Conservation (phyloP, 35 echinoderm and acorn worm genomes). For the Antedon bifida region DNA sequence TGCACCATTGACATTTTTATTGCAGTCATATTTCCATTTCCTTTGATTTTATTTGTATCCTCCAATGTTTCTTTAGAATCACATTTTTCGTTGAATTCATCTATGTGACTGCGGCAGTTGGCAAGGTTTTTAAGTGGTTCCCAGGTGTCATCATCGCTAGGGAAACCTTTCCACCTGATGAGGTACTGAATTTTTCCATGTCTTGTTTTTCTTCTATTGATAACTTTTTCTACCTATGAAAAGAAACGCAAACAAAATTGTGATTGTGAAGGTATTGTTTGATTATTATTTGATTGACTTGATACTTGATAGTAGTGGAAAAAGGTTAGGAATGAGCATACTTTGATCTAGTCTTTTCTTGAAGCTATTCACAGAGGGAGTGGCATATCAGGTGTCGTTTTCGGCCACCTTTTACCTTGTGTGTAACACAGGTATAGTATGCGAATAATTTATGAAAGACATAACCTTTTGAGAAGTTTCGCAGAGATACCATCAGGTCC, state of each 20-base stretch:
- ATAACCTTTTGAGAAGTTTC: too few relatives aligned
- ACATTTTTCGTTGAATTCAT: constrained; percentile 46
- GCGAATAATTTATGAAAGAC: too few relatives aligned
- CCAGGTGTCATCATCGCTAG: constrained; percentile 81
- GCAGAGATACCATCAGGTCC: too few relatives aligned
- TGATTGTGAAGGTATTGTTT: too few relatives aligned
- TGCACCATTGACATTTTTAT: too few relatives aligned
- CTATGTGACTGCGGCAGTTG: constrained; percentile 50
- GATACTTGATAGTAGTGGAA: background rate
- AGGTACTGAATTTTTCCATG: constrained; percentile 81
- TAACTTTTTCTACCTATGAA: constrained; percentile 54
- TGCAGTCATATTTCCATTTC: too few relatives aligned
- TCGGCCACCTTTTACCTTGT: too few relatives aligned
- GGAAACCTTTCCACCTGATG: constrained; percentile 83
- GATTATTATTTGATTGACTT: too few relatives aligned
- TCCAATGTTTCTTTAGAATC: constrained; percentile 10
- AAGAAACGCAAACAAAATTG: constrained; percentile 15
- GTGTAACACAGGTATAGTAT: too few relatives aligned
- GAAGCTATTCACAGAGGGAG: too few relatives aligned
- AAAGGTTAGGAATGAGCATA: background rate
- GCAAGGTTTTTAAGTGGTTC: constrained; percentile 75
- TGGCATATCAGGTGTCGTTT: too few relatives aligned
- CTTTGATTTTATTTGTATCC: background rate
- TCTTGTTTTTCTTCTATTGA: constrained; percentile 47
- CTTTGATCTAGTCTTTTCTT: too few relatives aligned